Conservation (phyloP, 2,888 invertebrate genomes). For the Agelastica alni region DNA sequence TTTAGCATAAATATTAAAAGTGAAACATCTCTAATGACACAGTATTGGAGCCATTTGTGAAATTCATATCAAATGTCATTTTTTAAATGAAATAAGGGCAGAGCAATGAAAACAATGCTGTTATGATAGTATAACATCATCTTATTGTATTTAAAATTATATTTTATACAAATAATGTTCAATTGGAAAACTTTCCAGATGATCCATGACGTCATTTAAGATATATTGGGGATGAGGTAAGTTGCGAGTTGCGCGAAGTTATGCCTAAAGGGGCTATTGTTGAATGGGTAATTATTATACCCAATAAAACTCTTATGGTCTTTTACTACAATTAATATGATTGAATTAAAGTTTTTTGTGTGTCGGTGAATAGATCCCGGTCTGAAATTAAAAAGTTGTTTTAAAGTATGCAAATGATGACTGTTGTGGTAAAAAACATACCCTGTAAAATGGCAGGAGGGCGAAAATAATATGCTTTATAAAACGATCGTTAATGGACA, state of each 20-base stretch:
- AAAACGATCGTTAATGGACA: slow-evolving; percentile 6
- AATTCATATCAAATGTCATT: too few species aligned
- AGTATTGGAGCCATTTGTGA: too few species aligned
- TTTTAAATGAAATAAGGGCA: too few species aligned
- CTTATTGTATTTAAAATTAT: too few species aligned
- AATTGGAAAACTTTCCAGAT: too few species aligned
- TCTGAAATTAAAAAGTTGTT: slow-evolving; percentile 1
- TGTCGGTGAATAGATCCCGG: slow-evolving; percentile 10
- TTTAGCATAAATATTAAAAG: too few species aligned
- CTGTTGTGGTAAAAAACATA: slow-evolving; percentile 35
- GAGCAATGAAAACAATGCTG: too few species aligned
- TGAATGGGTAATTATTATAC: slow-evolving; percentile 9
- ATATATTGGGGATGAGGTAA: too few species aligned
- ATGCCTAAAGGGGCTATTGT: slow-evolving; percentile 13
- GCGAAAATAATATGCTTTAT: slow-evolving; percentile 1
- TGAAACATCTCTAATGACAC: too few species aligned
- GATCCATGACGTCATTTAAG: too few species aligned
- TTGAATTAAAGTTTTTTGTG: slow-evolving; percentile 13
- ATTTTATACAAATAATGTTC: too few species aligned
- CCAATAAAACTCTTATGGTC: slow-evolving; percentile 1
- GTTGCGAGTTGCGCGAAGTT: slow-evolving; percentile 16
- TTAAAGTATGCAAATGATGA: slow-evolving; percentile 45
- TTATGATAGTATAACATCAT: too few species aligned
- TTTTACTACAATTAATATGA: slow-evolving; percentile 10
- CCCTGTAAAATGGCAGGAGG: slow-evolving; percentile 15